These are phyloP conservation scores for Carcina quercana DNA, from an alignment of 2,888 invertebrate genomes.

Conservation along the genomic window DNA sequence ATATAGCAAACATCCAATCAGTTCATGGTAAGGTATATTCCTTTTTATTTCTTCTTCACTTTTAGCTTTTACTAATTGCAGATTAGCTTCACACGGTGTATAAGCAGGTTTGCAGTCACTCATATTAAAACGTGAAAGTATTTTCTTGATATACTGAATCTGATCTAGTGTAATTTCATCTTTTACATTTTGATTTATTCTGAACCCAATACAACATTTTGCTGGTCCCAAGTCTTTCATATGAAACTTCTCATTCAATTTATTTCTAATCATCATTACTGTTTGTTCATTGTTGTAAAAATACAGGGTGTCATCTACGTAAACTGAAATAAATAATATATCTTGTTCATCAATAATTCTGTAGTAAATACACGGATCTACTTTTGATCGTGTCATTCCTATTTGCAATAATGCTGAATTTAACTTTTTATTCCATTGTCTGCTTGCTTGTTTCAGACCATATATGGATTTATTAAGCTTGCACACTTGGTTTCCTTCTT, in stretches of 20 bases:
- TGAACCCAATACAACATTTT: slow-evolving; percentile 3
- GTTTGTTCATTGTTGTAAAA: neutral
- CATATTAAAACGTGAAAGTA: slow-evolving; percentile 3
- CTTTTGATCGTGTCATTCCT: slow-evolving; percentile 6
- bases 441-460: slow-evolving; percentile 12
- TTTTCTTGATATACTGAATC: slow-evolving; percentile 1
- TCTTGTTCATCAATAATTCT: slow-evolving; percentile 3
- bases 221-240: slow-evolving; percentile 1
- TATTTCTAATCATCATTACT: neutral
- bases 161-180: slow-evolving; percentile 4
- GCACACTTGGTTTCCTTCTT: slow-evolving; percentile 9
- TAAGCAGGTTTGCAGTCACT: slow-evolving; percentile 8
- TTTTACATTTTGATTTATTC: neutral
- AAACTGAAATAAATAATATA: slow-evolving; percentile 8
- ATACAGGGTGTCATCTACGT: slow-evolving; percentile 13
- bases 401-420: slow-evolving; percentile 3
- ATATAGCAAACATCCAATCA: slow-evolving; percentile 17
- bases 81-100: slow-evolving; percentile 9
- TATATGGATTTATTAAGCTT: slow-evolving; percentile 13
- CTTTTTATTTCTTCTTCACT: neutral
- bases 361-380: slow-evolving; percentile 11
- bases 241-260: slow-evolving; percentile 1
- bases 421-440: slow-evolving; percentile 10
- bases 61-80: slow-evolving; percentile 5
- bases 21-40: slow-evolving; percentile 5